Evolutionary conservation across 2,113 vertebrate species (phyloP).

Genomic region (Ictidomys tridecemlineatus): DNA sequence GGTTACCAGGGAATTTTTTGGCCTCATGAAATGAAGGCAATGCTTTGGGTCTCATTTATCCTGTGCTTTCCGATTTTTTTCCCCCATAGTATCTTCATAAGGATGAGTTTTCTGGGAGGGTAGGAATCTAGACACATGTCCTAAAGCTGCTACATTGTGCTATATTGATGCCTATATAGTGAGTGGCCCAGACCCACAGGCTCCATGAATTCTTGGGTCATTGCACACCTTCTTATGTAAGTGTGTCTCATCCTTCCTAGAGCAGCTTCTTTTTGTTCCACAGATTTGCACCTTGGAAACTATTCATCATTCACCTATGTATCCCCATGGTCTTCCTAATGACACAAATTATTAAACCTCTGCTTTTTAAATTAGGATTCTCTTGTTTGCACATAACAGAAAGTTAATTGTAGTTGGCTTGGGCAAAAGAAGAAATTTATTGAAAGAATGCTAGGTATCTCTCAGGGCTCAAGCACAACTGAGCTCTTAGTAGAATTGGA

Average conservation of each 20-base stretch:
- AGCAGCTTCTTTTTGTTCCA: not conserved
- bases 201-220: not conserved
- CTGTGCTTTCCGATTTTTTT: not conserved
- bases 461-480: not conserved
- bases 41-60: not conserved
- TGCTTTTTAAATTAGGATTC: not conserved
- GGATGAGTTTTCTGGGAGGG: not conserved
- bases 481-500: not conserved
- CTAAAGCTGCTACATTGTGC: not conserved
- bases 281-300: not conserved
- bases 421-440: not conserved
- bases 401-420: not conserved
- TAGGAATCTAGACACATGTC: not conserved
- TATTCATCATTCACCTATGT: not conserved
- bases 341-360: not conserved
- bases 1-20: not conserved
- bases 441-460: not conserved
- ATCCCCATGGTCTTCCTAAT: not conserved
- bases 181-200: not conserved
- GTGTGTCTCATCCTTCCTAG: not conserved
- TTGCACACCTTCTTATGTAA: no score
- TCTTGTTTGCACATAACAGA: not conserved
- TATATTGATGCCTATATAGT: not conserved
- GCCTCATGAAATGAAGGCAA: not conserved
- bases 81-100: not conserved